A percentile compares a stretch with the other conserved stretches of the same genome.
phyloP scores from a whole-genome alignment of 2,888 invertebrate genomes.

The Opisthograptis luteolata region DNA sequence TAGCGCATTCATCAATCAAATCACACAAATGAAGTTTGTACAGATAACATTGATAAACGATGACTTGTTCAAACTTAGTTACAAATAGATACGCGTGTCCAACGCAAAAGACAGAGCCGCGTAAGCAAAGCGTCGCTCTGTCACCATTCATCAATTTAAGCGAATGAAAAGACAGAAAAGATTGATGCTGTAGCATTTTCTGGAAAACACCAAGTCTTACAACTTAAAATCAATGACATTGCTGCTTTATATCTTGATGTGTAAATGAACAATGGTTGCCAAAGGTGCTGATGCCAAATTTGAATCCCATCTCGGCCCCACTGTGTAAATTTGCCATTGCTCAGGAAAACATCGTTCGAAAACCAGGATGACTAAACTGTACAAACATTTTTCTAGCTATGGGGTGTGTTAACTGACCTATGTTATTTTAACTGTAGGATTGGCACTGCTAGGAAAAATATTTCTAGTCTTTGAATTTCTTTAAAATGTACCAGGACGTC shows the following conservation, averaged over 20 bases:
- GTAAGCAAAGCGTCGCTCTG: conserved; percentile 28
- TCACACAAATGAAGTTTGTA: conserved; percentile 2
- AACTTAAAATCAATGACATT: no score
- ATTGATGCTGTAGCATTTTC: conserved; percentile 39
- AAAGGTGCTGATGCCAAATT: no score
- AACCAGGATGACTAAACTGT: no score
- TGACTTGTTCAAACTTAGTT: conserved; percentile 16
- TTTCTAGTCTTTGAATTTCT: no score
- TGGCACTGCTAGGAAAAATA: no score
- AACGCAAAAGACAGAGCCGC: conserved; percentile 25
- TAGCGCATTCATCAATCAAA: conserved; percentile 4
- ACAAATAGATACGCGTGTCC: conserved; percentile 17
- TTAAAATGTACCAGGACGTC: no score
- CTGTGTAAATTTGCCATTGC: no score
- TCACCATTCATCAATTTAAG: conserved; percentile 38
- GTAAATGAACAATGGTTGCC: neutral
- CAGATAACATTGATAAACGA: conserved; percentile 16
- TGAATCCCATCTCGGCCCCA: no score
- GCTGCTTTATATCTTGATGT: neutral
- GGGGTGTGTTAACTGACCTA: no score
- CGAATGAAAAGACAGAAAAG: conserved; percentile 29
- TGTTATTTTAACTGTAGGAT: no score
- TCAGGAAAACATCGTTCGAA: no score
- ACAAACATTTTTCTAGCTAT: no score
- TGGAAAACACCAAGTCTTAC: conserved; percentile 41